Evolutionary conservation across 2,888 invertebrate species (phyloP).

Genomic region (Drosophila setosimentum): DNA sequence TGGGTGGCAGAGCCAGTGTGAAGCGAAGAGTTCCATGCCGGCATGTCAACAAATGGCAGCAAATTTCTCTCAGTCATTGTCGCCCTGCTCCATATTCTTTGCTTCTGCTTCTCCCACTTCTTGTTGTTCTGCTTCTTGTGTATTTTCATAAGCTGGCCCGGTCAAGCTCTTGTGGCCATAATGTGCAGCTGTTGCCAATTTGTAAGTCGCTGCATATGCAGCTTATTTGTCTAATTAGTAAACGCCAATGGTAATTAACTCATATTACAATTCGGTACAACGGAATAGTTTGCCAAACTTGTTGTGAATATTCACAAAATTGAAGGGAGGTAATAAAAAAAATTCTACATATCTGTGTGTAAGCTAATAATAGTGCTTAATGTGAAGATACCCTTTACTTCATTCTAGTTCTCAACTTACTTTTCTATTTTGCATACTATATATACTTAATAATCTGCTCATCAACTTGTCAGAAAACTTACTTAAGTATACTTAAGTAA

Average conservation of each 20-base stretch:
- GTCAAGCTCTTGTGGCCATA: conserved; percentile 33
- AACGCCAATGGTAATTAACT: conserved; percentile 68
- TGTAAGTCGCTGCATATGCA: conserved; percentile 44
- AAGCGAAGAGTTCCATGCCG: conserved; percentile 29
- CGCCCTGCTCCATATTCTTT: conserved; percentile 2
- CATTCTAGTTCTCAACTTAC: neutral
- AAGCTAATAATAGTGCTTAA: neutral
- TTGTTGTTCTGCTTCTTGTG: neutral
- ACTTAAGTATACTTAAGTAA: too few relatives aligned
- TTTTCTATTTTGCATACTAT: neutral
- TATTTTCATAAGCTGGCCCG: conserved; percentile 1
- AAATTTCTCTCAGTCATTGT: conserved; percentile 58
- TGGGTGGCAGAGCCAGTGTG: conserved; percentile 14
- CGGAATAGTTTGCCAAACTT: neutral
- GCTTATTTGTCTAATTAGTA: conserved; percentile 61
- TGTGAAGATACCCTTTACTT: neutral
- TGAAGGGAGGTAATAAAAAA: neutral
- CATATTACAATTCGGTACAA: conserved; percentile 42
- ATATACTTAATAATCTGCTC: neutral
- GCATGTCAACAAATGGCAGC: conserved; percentile 71
- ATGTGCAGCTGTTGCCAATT: conserved; percentile 51
- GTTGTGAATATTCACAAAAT: conserved; percentile 15
- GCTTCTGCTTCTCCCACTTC: neutral
- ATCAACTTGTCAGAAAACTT: neutral
- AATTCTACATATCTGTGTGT: neutral